Percentiles rank a stretch among this genome's conserved stretches.
These are phyloP conservation scores for Hydrophis major DNA, from an alignment of 2,797 vertebrate genomes.

Conservation along the genomic window DNA sequence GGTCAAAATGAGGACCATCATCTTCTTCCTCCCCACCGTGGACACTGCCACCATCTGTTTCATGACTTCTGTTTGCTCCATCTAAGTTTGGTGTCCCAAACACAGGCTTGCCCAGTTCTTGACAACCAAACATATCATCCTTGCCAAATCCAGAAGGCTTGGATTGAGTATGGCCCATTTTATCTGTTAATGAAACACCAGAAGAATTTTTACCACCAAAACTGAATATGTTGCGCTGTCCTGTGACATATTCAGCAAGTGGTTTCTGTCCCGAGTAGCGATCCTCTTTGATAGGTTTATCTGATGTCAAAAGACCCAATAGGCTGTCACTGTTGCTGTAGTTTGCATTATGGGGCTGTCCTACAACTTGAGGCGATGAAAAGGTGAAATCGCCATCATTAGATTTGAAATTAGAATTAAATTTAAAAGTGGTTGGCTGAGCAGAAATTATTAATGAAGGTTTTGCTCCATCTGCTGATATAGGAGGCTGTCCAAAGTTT, in stretches of 20 bases:
- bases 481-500: conserved; percentile 80
- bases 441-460: conserved; percentile 73
- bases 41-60: conserved; percentile 86
- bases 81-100: conserved; percentile 69
- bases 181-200: conserved; percentile 77
- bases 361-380: conserved; percentile 76
- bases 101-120: conserved; percentile 69
- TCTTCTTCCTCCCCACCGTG: conserved; percentile 89
- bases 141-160: conserved; percentile 76
- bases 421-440: conserved; percentile 86
- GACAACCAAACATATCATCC: conserved; percentile 75
- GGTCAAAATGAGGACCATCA: conserved; percentile 98
- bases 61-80: conserved; percentile 72
- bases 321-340: conserved; percentile 87
- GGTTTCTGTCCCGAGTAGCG: conserved; percentile 70
- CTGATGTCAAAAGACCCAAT: conserved; percentile 88
- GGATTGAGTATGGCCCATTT: conserved; percentile 60
- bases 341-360: conserved; percentile 55
- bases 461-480: conserved; percentile 79
- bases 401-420: conserved; percentile 97
- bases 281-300: conserved; percentile 82
- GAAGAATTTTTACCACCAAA: conserved; percentile 79
- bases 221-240: conserved; percentile 77
- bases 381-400: conserved; percentile 97
- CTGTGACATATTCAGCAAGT: conserved; percentile 63